Evolutionary conservation across 2,113 vertebrate genomes (phyloP).

Genomic region (Chitala chitala): DNA sequence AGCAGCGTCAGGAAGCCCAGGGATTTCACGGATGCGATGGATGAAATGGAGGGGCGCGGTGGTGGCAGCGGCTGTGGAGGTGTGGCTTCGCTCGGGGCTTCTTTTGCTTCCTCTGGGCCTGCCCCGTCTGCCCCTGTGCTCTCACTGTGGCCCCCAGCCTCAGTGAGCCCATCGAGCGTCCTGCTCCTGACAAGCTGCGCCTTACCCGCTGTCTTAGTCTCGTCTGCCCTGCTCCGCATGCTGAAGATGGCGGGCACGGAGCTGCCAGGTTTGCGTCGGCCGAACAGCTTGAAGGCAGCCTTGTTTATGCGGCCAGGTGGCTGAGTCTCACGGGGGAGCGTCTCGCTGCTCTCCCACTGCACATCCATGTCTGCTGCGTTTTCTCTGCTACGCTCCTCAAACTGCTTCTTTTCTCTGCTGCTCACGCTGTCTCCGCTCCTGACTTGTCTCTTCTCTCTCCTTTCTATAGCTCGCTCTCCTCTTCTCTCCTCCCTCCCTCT

Average conservation of each 20-base stretch:
- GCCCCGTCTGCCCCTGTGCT: constrained; percentile 50
- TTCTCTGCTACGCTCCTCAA: constrained; percentile 48
- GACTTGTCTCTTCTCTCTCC: constrained; percentile 38
- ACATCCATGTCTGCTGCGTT: constrained; percentile 77
- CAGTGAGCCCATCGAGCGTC: constrained; percentile 76
- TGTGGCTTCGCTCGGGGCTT: constrained; percentile 43
- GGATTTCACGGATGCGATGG: constrained; percentile 69
- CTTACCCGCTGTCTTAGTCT: constrained; percentile 60
- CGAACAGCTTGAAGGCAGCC: constrained; percentile 90
- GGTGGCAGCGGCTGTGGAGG: constrained; percentile 43
- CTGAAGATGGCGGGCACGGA: constrained; percentile 83
- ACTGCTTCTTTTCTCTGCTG: constrained; percentile 47
- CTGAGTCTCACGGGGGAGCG: constrained; percentile 67
- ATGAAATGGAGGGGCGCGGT: constrained; percentile 70
- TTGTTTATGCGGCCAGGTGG: constrained; percentile 89
- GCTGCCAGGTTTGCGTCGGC: constrained; percentile 78
- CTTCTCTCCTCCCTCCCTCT: constrained; percentile 31
- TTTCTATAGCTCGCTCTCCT: constrained; percentile 45
- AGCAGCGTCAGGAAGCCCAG: constrained; percentile 82
- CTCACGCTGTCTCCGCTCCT: constrained; percentile 54
- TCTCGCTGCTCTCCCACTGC: constrained; percentile 76
- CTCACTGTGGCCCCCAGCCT: constrained; percentile 57
- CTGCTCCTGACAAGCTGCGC: constrained; percentile 73
- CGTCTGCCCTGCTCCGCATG: constrained; percentile 77
- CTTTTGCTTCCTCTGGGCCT: constrained; percentile 59